A percentile compares a stretch with the other conserved stretches of the same genome.
phyloP scores from a whole-genome alignment of 2,888 invertebrate genomes.

The Lasius platythorax region DNA sequence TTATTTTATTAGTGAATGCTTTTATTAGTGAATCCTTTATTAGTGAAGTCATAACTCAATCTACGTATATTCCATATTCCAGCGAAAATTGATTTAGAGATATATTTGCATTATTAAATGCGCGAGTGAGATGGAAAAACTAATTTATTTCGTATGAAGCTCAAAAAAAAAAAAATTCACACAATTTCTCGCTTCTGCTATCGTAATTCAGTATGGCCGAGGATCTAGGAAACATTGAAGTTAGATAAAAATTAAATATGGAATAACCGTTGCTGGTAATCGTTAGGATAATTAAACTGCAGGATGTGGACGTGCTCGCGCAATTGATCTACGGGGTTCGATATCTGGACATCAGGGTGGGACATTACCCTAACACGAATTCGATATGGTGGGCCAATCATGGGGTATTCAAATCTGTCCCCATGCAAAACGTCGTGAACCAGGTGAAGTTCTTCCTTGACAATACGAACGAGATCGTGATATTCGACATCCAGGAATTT shows the following conservation, averaged over 20 bases:
- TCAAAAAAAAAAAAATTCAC: background rate
- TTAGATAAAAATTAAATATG: constrained; percentile 6
- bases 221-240: background rate
- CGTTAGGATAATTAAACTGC: constrained; percentile 64
- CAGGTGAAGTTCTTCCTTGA: constrained; percentile 87
- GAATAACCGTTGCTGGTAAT: constrained; percentile 64
- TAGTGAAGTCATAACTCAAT: no score
- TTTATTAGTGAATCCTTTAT: no score
- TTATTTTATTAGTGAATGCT: background rate
- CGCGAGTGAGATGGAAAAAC: background rate
- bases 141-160: background rate
- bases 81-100: background rate
- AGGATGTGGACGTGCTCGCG: constrained; percentile 88
- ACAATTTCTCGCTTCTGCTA: background rate
- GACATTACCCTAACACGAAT: constrained; percentile 85
- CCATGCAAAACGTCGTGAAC: constrained; percentile 86
- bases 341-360: constrained; percentile 88
- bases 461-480: constrained; percentile 88
- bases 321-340: constrained; percentile 89
- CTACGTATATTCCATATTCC: no score
- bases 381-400: constrained; percentile 88
- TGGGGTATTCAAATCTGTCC: constrained; percentile 86
- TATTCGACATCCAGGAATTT: constrained; percentile 88
- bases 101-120: background rate
- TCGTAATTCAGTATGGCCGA: background rate